phyloP scores from a whole-genome alignment of 2,888 invertebrate genomes.

The Aplocera efformata region DNA sequence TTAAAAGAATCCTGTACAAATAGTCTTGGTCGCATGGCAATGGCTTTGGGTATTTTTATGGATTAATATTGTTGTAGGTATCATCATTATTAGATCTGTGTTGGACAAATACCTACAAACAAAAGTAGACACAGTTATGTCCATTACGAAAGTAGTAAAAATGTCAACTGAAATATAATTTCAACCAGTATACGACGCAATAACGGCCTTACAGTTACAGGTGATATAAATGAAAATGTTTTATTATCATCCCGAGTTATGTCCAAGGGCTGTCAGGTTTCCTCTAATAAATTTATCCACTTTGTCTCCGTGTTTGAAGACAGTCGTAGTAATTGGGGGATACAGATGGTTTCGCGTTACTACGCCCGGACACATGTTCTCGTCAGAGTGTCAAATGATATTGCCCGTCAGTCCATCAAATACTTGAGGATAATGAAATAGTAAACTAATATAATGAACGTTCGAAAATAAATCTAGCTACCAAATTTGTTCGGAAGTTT shows the following conservation, averaged over 20 bases:
- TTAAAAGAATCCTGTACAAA: too few relatives aligned
- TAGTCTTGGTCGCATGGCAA: too few relatives aligned
- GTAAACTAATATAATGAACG: too few relatives aligned
- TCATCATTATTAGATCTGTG: too few relatives aligned
- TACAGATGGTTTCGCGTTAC: conserved; percentile 15
- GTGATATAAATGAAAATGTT: conserved; percentile 14
- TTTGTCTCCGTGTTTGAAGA: conserved; percentile 7
- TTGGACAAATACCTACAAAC: too few relatives aligned
- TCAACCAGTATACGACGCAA: conserved; percentile 10
- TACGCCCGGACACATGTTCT: conserved; percentile 12
- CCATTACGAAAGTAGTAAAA: too few relatives aligned
- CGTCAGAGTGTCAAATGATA: conserved; percentile 2
- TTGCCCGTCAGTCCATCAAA: conserved; percentile 5
- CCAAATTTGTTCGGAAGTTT: too few relatives aligned
- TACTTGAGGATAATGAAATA: conserved; percentile 1
- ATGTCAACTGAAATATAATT: background rate
- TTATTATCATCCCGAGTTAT: conserved; percentile 16
- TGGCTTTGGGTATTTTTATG: too few relatives aligned
- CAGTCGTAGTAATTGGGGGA: conserved; percentile 14
- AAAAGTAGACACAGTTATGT: too few relatives aligned
- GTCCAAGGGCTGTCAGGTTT: conserved; percentile 14
- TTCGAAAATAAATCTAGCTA: too few relatives aligned
- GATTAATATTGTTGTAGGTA: too few relatives aligned
- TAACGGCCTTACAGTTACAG: conserved; percentile 14
- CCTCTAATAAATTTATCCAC: conserved; percentile 15